Conservation (phyloP, 1,140 invertebrate species). For the Paraescarpia echinospica region DNA sequence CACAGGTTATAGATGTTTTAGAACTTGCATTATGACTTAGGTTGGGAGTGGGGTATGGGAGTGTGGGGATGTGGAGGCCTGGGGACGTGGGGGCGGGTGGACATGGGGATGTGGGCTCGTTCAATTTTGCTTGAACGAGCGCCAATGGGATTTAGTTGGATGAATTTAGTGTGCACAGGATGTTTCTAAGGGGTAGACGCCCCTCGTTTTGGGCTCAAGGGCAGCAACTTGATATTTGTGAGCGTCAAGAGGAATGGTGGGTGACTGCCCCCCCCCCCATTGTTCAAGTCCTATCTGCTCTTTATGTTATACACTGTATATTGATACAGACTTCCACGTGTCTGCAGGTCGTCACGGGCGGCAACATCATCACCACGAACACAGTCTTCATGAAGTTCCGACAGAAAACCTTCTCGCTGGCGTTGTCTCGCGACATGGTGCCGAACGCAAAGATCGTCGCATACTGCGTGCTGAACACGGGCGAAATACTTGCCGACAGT, state of each 20-base stretch:
- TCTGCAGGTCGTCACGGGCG: slow-evolving; percentile 49
- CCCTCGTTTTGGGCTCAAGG: background rate
- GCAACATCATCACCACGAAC: slow-evolving; percentile 55
- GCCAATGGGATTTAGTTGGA: too few relatives aligned
- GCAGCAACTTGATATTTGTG: background rate
- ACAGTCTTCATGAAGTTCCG: slow-evolving; percentile 52
- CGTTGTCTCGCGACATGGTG: slow-evolving; percentile 90
- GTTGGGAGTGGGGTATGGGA: too few relatives aligned
- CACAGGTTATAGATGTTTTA: too few relatives aligned
- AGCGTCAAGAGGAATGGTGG: too few relatives aligned
- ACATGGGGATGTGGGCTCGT: too few relatives aligned
- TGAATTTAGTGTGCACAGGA: too few relatives aligned
- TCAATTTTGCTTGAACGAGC: too few relatives aligned
- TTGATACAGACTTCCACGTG: background rate
- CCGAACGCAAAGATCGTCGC: slow-evolving; percentile 87
- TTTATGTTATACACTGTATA: too few relatives aligned
- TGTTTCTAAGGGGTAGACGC: background rate
- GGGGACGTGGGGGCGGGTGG: too few relatives aligned
- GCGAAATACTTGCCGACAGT: slow-evolving; percentile 86
- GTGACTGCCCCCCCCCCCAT: too few relatives aligned
- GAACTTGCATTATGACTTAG: too few relatives aligned
- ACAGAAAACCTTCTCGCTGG: slow-evolving; percentile 80
- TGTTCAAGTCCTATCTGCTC: background rate
- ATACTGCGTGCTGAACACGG: slow-evolving; percentile 75
- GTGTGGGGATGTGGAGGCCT: too few relatives aligned